These are phyloP conservation scores for Trachelus tabidus DNA, from an alignment of 2,888 invertebrate genomes.

Conservation along the genomic window DNA sequence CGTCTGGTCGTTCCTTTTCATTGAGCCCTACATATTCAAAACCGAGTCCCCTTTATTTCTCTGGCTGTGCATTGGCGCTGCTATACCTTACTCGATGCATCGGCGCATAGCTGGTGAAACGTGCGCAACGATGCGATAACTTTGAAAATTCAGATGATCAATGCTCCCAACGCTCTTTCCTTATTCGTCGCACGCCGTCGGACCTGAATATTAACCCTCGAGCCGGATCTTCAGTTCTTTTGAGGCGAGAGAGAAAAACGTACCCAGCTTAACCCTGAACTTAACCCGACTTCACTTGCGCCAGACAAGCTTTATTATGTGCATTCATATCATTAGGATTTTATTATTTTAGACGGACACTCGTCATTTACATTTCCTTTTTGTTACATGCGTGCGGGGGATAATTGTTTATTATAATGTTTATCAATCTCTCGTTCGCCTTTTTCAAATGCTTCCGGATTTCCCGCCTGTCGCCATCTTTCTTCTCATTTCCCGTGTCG, in stretches of 20 bases:
- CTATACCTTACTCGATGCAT: no score
- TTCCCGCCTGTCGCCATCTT: neutral
- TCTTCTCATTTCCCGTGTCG: neutral
- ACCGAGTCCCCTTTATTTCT: neutral
- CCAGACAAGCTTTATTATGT: neutral
- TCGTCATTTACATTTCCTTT: neutral
- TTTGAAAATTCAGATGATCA: neutral
- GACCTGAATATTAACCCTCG: neutral
- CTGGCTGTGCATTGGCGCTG: neutral
- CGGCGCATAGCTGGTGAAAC: neutral
- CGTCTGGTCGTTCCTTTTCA: constrained; percentile 4
- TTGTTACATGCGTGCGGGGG: neutral
- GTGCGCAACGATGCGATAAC: neutral
- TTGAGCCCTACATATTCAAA: neutral
- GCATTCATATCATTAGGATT: neutral
- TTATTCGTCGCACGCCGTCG: neutral
- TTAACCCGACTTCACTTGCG: neutral
- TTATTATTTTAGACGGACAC: neutral
- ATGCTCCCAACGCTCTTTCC: neutral
- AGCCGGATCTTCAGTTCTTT: neutral
- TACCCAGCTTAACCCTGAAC: neutral
- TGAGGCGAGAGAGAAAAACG: neutral
- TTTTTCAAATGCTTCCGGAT: neutral
- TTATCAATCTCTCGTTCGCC: neutral
- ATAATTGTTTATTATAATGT: neutral